Conservation (phyloP, 2,797 vertebrate genomes). For the Sebastes minor region DNA sequence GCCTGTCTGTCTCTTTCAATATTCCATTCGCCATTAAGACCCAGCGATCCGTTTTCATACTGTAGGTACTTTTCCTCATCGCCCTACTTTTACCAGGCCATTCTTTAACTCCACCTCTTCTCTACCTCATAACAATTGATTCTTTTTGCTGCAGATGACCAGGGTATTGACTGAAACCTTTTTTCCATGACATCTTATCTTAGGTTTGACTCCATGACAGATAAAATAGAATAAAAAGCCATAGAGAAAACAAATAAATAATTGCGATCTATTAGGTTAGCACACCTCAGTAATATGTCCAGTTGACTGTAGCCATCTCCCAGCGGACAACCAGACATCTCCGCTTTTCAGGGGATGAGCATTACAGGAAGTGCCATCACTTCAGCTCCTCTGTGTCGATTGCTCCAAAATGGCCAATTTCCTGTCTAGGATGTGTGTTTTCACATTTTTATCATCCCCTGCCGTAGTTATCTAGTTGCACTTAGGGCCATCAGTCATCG, state of each 20-base stretch:
- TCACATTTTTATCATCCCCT: slow-evolving; percentile 79
- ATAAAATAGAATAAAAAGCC: slow-evolving; percentile 10
- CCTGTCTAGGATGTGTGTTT: slow-evolving; percentile 77
- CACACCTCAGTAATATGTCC: slow-evolving; percentile 52
- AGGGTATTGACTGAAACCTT: slow-evolving; percentile 3
- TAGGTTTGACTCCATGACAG: slow-evolving; percentile 9
- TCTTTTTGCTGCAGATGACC: not conserved
- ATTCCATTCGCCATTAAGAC: slow-evolving; percentile 28
- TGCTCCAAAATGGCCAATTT: slow-evolving; percentile 80
- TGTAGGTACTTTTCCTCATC: slow-evolving; percentile 10
- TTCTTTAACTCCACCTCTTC: slow-evolving; percentile 17
- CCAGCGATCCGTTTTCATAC: slow-evolving; percentile 18
- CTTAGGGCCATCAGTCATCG: slow-evolving; percentile 78
- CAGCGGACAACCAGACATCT: slow-evolving; percentile 41
- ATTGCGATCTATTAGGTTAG: slow-evolving; percentile 37
- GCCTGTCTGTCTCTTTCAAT: slow-evolving; percentile 17
- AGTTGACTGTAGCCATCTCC: slow-evolving; percentile 57
- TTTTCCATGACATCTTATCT: not conserved
- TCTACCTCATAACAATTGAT: slow-evolving; percentile 1
- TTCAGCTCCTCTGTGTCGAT: slow-evolving; percentile 71
- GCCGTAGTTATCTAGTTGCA: slow-evolving; percentile 73
- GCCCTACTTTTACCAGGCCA: slow-evolving; percentile 1
- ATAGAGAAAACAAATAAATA: not conserved
- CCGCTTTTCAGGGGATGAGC: slow-evolving; percentile 45
- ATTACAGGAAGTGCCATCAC: slow-evolving; percentile 67